These are phyloP conservation scores for Xanthia icteritia DNA, from an alignment of 2,888 invertebrate genomes.

Conservation along the genomic window DNA sequence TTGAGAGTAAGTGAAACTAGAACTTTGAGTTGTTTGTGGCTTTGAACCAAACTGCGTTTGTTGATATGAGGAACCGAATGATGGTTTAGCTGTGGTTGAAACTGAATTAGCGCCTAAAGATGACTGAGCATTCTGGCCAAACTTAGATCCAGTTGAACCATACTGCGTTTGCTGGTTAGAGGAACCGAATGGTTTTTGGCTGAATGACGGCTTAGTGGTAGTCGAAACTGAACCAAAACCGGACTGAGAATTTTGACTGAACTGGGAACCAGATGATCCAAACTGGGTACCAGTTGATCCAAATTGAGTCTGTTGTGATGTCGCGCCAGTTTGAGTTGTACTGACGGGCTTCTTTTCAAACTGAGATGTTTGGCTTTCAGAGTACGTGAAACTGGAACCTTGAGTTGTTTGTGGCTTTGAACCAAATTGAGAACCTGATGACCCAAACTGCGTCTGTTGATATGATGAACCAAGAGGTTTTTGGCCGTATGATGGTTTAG, in stretches of 20 bases:
- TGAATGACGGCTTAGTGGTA: background rate
- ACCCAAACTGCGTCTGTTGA: conserved; percentile 15
- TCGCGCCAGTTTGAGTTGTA: conserved; percentile 10
- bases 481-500: conserved; percentile 12
- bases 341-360: conserved; percentile 13
- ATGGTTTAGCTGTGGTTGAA: conserved; percentile 8
- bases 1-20: conserved; percentile 35
- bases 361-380: conserved; percentile 10
- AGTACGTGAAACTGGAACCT: conserved; percentile 8
- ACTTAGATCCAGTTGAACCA: conserved; percentile 18
- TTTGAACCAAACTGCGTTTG: conserved; percentile 32
- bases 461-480: background rate
- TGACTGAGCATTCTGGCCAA: conserved; percentile 13
- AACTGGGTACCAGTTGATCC: background rate
- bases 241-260: conserved; percentile 12
- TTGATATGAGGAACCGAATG: conserved; percentile 24
- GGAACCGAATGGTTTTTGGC: conserved; percentile 20
- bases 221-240: conserved; percentile 2
- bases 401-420: background rate
- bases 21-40: conserved; percentile 24
- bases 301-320: conserved; percentile 38
- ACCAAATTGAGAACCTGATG: conserved; percentile 12
- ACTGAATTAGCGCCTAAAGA: background rate
- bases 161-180: conserved; percentile 14
- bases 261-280: background rate